phyloP scores from a whole-genome alignment of 2,888 invertebrate genomes.

The Pogonocherus hispidulus region DNA sequence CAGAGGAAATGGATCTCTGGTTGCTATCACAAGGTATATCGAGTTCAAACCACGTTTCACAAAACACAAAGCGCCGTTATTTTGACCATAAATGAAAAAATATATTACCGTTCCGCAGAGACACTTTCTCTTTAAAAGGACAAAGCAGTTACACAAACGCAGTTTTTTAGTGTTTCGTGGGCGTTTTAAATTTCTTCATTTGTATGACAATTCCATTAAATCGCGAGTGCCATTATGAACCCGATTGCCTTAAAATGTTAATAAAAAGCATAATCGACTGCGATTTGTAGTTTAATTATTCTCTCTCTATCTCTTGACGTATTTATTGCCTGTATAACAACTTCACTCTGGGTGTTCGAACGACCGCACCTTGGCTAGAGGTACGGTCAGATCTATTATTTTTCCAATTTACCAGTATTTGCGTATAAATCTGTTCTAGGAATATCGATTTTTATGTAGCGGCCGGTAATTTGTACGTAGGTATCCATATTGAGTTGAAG shows the following conservation, averaged over 20 bases:
- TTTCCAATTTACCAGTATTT: not conserved
- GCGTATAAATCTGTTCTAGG: conserved; percentile 1
- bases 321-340: conserved; percentile 21
- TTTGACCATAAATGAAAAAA: not conserved
- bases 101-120: no score
- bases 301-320: conserved; percentile 22
- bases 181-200: conserved; percentile 16
- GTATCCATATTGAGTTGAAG: no score
- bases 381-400: conserved; percentile 2
- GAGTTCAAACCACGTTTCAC: no score
- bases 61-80: not conserved
- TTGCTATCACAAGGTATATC: no score
- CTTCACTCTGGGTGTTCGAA: conserved; percentile 22
- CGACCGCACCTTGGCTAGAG: conserved; percentile 7
- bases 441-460: not conserved
- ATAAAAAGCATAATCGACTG: conserved; percentile 14
- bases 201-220: conserved; percentile 7
- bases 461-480: not conserved
- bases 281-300: conserved; percentile 27
- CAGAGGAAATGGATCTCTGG: no score
- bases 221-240: not conserved
- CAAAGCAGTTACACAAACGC: not conserved
- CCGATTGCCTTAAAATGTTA: not conserved
- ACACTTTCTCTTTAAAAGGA: conserved; percentile 9
- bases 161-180: not conserved